Evolutionary conservation across 92 coral and sea anemone species (phyloP), one percentile per base, ranked within the genome.

Genomic region (Paragorgia papillata): DNA sequence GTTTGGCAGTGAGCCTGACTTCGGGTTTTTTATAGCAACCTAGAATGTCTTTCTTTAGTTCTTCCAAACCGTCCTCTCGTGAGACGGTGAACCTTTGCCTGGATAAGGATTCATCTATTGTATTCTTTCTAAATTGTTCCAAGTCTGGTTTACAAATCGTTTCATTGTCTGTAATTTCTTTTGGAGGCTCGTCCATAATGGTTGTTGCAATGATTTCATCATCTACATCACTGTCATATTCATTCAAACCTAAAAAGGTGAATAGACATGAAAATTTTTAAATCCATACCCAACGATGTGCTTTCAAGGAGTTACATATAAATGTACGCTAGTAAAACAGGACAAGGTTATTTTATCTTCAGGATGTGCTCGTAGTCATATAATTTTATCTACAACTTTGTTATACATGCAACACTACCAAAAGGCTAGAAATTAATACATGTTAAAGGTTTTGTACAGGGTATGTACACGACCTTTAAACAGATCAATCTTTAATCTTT

Each of bases 1-100:
- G 85, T 14, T 28, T 57, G 14, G 59, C 87, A 9, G 2, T 78
- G 0, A 82, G 62, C 3, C 79, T 83, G 12, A 68, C 62, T 41
- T 25, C 30, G n/a, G 82, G 79, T 63, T 79, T 65, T 48, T 87
- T 82, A 75, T 82, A 87, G 56, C 75, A 76, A 26, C 75, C 74
- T 56, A 87, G 64, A n/a, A 82, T 83, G 37, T 82, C 87, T 71
- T 39, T 62, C 31, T 64, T 68, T 55, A 79, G 66, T 41, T 82
- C 84, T 9, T n/a, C 54, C 34, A 30, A 31, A 13, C 85, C 90
- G 14, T 82, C 90, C 17, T 79, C 46, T 46, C 83, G 46, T 17
- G 74, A 63, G 13, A 87, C 85, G 21, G 58, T 6, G 65, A 83
- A 71, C 46, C 78, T 39, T 44, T 83, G 85, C 56, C 81, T 62